Evolutionary conservation across 2,113 vertebrate species (phyloP).

Genomic region (Macrotus californicus): DNA sequence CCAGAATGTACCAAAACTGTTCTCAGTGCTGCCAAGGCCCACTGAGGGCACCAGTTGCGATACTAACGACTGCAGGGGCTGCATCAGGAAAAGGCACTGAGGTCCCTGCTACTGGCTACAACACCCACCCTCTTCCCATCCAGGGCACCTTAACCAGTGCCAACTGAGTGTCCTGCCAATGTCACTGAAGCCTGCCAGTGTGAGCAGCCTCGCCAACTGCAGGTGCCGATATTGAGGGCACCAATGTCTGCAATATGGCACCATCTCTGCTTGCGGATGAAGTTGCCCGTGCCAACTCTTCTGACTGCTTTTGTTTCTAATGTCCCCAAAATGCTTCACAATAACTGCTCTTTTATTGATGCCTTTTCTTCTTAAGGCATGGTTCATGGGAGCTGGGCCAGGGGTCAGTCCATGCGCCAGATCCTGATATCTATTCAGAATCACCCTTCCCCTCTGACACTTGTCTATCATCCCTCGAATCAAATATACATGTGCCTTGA

Average conservation of each 20-base stretch:
- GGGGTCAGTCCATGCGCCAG: not conserved
- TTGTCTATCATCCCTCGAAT: not conserved
- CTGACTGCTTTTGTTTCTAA: conserved; percentile 34
- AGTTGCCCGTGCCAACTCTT: not conserved
- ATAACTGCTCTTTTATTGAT: not conserved
- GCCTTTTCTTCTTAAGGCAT: not conserved
- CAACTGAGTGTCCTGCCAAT: conserved; percentile 58
- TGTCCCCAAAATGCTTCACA: not conserved
- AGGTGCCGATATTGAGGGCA: conserved; percentile 13
- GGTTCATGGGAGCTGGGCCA: not conserved
- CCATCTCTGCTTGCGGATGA: conserved; percentile 35
- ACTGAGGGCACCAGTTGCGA: not conserved
- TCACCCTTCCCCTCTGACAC: not conserved
- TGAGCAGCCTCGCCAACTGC: not conserved
- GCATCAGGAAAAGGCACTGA: not conserved
- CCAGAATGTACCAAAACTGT: not conserved
- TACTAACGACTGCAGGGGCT: not conserved
- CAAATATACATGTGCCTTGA: not conserved
- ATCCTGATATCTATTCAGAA: not conserved
- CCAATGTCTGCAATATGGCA: conserved; percentile 13
- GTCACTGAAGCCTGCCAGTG: conserved; percentile 22
- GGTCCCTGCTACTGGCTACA: not conserved
- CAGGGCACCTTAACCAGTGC: not conserved
- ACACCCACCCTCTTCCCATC: conserved; percentile 16
- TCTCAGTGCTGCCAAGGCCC: not conserved